Conservation (phyloP, 1,140 invertebrate genomes). For the Lerema accius region DNA sequence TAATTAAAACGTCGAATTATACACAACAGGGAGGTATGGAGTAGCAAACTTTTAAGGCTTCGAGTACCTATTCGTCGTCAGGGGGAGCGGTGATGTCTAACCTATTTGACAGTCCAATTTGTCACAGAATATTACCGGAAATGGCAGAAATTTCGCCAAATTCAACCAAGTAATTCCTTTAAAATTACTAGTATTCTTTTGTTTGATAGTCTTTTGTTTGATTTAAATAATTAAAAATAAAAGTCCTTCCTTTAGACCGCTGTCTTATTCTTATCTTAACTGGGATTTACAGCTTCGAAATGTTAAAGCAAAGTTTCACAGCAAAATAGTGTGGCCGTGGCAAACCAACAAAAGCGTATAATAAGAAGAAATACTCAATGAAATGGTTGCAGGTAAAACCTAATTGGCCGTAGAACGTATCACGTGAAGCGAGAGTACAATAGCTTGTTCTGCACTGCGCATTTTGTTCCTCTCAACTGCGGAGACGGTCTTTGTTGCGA, state of each 20-base stretch:
- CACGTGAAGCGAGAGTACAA: conserved; percentile 47
- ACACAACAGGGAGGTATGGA: conserved; percentile 2
- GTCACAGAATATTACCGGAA: conserved; percentile 4
- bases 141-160: background rate
- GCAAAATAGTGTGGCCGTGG: background rate
- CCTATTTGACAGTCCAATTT: conserved; percentile 11
- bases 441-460: conserved; percentile 44
- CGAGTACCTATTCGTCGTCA: background rate
- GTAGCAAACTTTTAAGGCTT: conserved; percentile 12
- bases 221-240: no score
- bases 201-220: no score
- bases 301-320: background rate
- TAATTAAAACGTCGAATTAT: conserved; percentile 29
- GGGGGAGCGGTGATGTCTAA: conserved; percentile 3
- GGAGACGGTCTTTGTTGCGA: conserved; percentile 48
- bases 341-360: conserved; percentile 3
- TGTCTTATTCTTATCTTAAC: background rate
- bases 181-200: no score
- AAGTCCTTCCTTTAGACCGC: no score
- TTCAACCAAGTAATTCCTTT: background rate
- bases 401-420: conserved; percentile 62
- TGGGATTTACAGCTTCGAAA: background rate
- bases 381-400: conserved; percentile 21
- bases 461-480: conserved; percentile 50
- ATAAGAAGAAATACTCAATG: conserved; percentile 14